Conservation (phyloP, 2,888 invertebrate species). For the Hypomecis atomaria region DNA sequence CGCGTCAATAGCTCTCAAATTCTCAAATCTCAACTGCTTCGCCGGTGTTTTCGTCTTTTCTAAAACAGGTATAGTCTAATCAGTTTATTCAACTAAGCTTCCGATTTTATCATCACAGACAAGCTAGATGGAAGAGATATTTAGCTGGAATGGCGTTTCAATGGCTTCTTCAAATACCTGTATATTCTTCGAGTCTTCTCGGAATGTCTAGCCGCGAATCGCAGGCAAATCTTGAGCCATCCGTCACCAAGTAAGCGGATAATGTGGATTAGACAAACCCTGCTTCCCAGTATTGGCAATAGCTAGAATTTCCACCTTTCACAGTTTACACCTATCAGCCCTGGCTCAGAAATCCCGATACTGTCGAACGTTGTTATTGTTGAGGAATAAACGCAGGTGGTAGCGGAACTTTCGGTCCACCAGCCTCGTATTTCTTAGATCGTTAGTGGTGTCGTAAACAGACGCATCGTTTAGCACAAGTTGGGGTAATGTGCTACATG, state of each 20-base stretch:
- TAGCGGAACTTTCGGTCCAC: conserved; percentile 12
- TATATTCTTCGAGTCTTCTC: conserved; percentile 8
- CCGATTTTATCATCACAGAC: neutral
- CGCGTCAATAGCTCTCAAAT: conserved; percentile 12
- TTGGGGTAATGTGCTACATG: conserved; percentile 6
- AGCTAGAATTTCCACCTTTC: conserved; percentile 55
- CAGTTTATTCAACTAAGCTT: neutral
- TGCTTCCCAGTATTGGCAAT: conserved; percentile 60
- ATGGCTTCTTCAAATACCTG: conserved; percentile 6
- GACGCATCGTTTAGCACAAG: conserved; percentile 27
- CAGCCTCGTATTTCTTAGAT: conserved; percentile 27
- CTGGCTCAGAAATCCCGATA: conserved; percentile 2
- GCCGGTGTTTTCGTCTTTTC: neutral
- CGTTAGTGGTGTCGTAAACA: conserved; percentile 52
- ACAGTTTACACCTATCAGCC: conserved; percentile 41
- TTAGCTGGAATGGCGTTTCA: neutral
- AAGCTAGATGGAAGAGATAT: neutral
- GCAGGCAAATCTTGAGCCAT: conserved; percentile 32
- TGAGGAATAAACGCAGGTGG: neutral
- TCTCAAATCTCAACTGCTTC: neutral
- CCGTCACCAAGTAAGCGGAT: conserved; percentile 30
- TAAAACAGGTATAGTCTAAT: neutral
- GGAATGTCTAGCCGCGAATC: conserved; percentile 9
- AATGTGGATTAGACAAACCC: conserved; percentile 51
- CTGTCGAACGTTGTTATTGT: neutral